A percentile compares a stretch with the other conserved stretches of the same genome.
These are phyloP conservation scores for Trissolcus basalis DNA, from an alignment of 1,140 invertebrate genomes.

Conservation along the genomic window DNA sequence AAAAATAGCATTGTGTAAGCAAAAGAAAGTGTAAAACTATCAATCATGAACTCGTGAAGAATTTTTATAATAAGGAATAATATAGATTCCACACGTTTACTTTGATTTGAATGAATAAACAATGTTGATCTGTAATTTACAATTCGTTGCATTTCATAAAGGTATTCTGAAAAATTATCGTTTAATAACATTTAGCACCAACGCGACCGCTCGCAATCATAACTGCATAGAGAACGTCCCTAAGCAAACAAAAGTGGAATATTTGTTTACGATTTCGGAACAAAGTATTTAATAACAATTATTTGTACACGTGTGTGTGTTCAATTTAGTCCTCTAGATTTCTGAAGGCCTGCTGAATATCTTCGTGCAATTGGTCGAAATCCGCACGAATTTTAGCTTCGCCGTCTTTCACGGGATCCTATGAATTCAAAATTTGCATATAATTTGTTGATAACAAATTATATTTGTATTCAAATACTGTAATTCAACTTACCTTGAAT, in stretches of 20 bases:
- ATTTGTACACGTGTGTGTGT: constrained; percentile 25
- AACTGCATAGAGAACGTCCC: constrained; percentile 65
- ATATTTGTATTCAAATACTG: background rate
- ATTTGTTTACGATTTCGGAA: constrained; percentile 44
- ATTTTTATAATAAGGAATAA: background rate
- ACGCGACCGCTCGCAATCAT: constrained; percentile 41
- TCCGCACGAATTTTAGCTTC: constrained; percentile 98
- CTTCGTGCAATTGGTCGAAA: constrained; percentile 96
- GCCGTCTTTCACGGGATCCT: constrained; percentile 98
- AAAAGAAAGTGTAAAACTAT: no score
- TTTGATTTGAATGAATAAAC: no score
- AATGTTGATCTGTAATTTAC: constrained; percentile 18
- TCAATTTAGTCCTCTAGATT: constrained; percentile 96
- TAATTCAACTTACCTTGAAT: constrained; percentile 88
- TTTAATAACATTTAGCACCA: constrained; percentile 45
- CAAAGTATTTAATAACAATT: constrained; percentile 51
- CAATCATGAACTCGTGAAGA: no score
- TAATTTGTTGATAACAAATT: background rate
- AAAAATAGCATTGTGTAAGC: background rate
- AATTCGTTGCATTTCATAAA: constrained; percentile 29
- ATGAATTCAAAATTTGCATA: constrained; percentile 6
- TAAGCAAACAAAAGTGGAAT: constrained; percentile 65
- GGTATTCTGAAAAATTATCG: background rate
- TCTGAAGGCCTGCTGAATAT: constrained; percentile 97
- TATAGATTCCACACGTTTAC: no score